phyloP scores from a whole-genome alignment of 2,888 invertebrate genomes.

The Epinotia bilunana region DNA sequence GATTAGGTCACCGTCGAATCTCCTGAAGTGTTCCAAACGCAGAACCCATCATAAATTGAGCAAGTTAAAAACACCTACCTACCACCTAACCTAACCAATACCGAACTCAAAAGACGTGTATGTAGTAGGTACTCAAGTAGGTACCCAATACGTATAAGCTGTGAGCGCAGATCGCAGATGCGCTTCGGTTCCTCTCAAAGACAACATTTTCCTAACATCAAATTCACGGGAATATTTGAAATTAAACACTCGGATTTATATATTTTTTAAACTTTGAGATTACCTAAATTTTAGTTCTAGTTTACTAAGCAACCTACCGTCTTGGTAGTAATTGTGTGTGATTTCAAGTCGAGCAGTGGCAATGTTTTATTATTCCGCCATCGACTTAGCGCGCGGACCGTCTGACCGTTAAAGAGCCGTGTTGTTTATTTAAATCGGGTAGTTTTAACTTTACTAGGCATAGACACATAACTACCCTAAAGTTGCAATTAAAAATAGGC shows the following conservation, averaged over 20 bases:
- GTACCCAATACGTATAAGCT: neutral
- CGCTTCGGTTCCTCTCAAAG: neutral
- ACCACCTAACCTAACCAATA: too few relatives aligned
- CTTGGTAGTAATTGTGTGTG: too few relatives aligned
- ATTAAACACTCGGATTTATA: too few relatives aligned
- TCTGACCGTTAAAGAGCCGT: neutral
- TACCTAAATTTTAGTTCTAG: neutral
- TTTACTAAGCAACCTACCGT: neutral
- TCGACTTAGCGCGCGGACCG: neutral
- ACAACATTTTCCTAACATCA: neutral
- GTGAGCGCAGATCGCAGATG: neutral
- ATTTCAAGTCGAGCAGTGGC: neutral
- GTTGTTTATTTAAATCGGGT: neutral
- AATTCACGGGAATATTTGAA: too few relatives aligned
- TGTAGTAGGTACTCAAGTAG: too few relatives aligned
- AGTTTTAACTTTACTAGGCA: neutral
- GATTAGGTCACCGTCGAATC: too few relatives aligned
- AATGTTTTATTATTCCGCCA: neutral
- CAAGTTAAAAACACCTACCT: too few relatives aligned
- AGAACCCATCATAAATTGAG: too few relatives aligned
- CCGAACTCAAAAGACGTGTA: too few relatives aligned
- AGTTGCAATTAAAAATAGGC: neutral
- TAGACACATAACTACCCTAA: conserved; percentile 11
- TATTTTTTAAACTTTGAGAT: too few relatives aligned
- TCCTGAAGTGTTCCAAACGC: too few relatives aligned